Base-by-base conservation (phyloP, 2,888 invertebrate species). In the Ernsta delagoae region DNA sequence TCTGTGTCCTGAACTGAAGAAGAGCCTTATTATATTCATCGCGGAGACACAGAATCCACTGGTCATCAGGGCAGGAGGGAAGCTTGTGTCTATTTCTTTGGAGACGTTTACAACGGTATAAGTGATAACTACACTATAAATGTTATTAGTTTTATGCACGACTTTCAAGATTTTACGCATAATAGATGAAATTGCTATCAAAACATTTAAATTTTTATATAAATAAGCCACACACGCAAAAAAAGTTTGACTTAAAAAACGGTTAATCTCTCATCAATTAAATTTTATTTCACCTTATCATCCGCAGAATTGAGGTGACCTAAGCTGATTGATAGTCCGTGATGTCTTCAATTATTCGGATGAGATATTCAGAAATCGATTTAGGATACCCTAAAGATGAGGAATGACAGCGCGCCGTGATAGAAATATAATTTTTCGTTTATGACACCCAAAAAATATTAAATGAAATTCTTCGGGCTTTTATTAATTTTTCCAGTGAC, bases 31-130 rank as follows among this genome's bases (percentile, higher is more conserved):
- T 3, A 61, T 87, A 54, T 84, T 88, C 71, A 81, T 88, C 45
- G 76, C 78, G 0, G 79, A 78, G 70, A 82, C 84, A 3, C 88
- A 88, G 53, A 77, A 75, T 31, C 84, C 88, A 0, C 75, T 88
- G 2, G 74, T 80, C 8, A 76, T 88, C 48, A 80, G 70, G 6
- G 83, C 86, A 0, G 79, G 77, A n/a, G 62, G 48, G 1, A 80
- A 79, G 36, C 76, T 84, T 0, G 76, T 84, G 1, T 84, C 84
- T 0, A 74, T 88, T 7, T 85, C 86, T 9, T 72, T 87, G 36
- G 79, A 83, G 65, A 87, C 87, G 6, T 88, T 88, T 62, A 83
- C 84, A 8, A 84, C 79, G 83, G 87, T 86, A 66, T 16, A 8
- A 41, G 1, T 41, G 41, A 8, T 41, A 41, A 24, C 24, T 24